These are phyloP conservation scores for Coracias cyanogaster DNA, from an alignment of 2,797 vertebrate genomes.

Conservation along the genomic window DNA sequence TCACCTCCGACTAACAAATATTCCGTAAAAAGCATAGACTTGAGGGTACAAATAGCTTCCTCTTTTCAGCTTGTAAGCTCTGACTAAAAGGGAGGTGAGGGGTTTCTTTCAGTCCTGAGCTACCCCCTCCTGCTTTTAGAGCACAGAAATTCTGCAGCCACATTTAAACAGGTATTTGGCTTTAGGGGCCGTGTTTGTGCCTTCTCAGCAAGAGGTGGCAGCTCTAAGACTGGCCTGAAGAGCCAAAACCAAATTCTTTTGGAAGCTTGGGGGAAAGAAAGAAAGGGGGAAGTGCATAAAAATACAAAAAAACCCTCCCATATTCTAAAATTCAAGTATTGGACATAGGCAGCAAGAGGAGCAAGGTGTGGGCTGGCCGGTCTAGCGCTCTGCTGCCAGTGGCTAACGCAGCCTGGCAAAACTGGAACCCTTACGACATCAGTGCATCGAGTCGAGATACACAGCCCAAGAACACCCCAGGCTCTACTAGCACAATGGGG, in stretches of 20 bases:
- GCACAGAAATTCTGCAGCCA: background rate
- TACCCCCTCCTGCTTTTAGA: background rate
- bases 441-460: background rate
- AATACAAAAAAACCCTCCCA: background rate
- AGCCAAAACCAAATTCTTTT: background rate
- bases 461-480: background rate
- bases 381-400: background rate
- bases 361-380: background rate
- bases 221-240: background rate
- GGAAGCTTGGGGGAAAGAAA: background rate
- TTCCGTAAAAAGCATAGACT: background rate
- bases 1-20: background rate
- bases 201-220: background rate
- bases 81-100: background rate
- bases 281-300: background rate
- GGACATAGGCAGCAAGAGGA: background rate
- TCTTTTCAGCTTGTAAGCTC: background rate
- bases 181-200: background rate
- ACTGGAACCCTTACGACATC: background rate
- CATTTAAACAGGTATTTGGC: background rate
- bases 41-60: background rate
- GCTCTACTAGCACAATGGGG: background rate
- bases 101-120: background rate
- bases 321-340: background rate
- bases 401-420: background rate